Evolutionary conservation across 2,888 invertebrate genomes (phyloP), one percentile per base, ranked within the genome.

Genomic region (Lamellibrachia columna): DNA sequence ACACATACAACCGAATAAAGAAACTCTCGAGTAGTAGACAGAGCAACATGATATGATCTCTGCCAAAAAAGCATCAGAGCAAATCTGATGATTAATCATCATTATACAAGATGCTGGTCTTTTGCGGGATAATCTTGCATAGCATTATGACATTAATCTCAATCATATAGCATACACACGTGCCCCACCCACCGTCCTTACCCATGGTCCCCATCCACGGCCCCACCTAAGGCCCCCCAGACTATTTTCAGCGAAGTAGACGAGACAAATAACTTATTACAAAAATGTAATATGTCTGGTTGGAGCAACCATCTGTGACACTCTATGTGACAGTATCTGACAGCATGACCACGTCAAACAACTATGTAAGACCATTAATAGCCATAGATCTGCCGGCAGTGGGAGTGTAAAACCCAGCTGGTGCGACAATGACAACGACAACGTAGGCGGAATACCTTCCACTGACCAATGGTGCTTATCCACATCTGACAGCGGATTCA

Each of bases 391-490:
- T 4, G n/a, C 75, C 40, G 2, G 75, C 22, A 75, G 75, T 75
- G 75, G 75, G 22, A 40, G 40, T 22, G 15, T 75, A 75, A 75
- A 75, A 75, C 22, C 11, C 22, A 22, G 75, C 75, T 22, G 22
- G 75, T n/a, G 3, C 15, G 75, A 75, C 28, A 28, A 28, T 28
- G 28, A 28, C 28, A 28, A 28, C 28, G 28, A 28, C 75, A 75
- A n/a, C 22, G 75, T 40, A 40, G 40, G 40, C 1, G 40, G 40
- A 22, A 4, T 22, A 75, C 1, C 75, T 75, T 3, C 22, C 22
- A 75, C 75, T 75, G 75, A 22, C 75, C 75, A 75, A 75, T 75
- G 75, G 75, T 75, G 75, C 75, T 75, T 75, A 75, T 75, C 75
- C 75, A 75, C 22, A 6, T 22, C 75, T 60, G 60, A 60, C 60